Base-by-base conservation (phyloP, 2,113 vertebrate species). In the Speoplatyrhinus poulsoni region DNA sequence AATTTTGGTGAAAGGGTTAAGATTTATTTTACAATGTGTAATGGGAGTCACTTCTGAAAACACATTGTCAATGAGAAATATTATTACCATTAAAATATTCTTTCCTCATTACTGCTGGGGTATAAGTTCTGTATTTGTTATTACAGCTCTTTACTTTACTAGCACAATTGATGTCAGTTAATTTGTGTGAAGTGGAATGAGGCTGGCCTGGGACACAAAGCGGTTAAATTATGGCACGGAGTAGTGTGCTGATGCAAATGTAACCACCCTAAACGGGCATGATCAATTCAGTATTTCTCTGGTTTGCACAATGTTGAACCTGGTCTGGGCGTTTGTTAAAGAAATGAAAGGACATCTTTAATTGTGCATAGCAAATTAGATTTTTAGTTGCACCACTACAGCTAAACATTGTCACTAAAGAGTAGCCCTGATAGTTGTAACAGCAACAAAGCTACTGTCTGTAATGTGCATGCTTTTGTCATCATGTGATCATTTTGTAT, bases 401-500 rank as follows among this genome's bases (percentile, higher is more conserved):
- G 86, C 82, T 82, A 65, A 75, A 79, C 62, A 72, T 73, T 60
- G 47, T 70, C 59, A 60, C 55, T 47, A 59, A 66, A 32, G 12
- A 13, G 46, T 17, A 49, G 47, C 16, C 17, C n/a, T 62, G 10
- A 56, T 4, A 32, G 17, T 41, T 36, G n/a, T 67, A 86, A 85
- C 78, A 19, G 81, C 81, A 83, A 85, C 62, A 69, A 74, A 81
- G 82, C 86, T 87, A 65, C 82, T 82, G 86, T 87, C 76, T 9
- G 79, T 86, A 72, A 52, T 76, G 79, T 66, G 74, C 81, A 81
- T 68, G 76, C 72, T 88, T 79, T 84, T 86, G 79, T 88, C 77
- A 82, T 87, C 85, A 84, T 83, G 65, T 88, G 80, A 78, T 69
- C 74, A 65, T 90, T 87, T 87, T 90, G 71, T 85, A 83, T 85